phyloP scores from a whole-genome alignment of 2,888 invertebrate genomes.

The Aphelenchoides bicaudatus region DNA sequence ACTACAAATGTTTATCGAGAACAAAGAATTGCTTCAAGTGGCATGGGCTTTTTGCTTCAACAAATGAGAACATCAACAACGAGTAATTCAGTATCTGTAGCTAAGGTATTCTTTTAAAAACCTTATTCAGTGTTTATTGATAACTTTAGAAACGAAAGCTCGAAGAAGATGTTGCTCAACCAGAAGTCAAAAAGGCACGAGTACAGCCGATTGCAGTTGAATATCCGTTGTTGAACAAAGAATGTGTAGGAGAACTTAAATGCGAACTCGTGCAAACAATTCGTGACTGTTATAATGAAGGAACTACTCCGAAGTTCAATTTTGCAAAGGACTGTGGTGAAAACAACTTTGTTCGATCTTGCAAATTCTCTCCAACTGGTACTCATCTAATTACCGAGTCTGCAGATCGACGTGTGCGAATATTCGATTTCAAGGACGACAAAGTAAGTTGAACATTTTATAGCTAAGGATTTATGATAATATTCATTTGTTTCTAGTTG shows the following conservation, averaged over 20 bases:
- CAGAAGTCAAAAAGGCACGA: constrained; percentile 7
- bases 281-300: too few relatives aligned
- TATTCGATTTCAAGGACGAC: constrained; percentile 24
- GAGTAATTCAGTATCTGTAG: neutral
- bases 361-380: constrained; percentile 23
- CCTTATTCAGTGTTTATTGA: neutral
- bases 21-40: neutral
- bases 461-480: too few relatives aligned
- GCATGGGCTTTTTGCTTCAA: constrained; percentile 1
- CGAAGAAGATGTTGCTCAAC: too few relatives aligned
- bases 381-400: constrained; percentile 19
- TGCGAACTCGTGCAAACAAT: too few relatives aligned
- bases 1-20: too few relatives aligned
- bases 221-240: neutral
- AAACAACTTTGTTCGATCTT: constrained; percentile 35
- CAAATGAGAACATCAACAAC: constrained; percentile 14
- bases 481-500: neutral
- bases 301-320: constrained; percentile 29
- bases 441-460: constrained; percentile 14
- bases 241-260: too few relatives aligned
- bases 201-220: neutral
- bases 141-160: neutral
- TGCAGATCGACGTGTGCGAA: constrained; percentile 26
- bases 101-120: neutral
- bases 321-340: constrained; percentile 24